Conservation (phyloP, 1,140 invertebrate genomes). For the Philotrypesis tridentata region DNA sequence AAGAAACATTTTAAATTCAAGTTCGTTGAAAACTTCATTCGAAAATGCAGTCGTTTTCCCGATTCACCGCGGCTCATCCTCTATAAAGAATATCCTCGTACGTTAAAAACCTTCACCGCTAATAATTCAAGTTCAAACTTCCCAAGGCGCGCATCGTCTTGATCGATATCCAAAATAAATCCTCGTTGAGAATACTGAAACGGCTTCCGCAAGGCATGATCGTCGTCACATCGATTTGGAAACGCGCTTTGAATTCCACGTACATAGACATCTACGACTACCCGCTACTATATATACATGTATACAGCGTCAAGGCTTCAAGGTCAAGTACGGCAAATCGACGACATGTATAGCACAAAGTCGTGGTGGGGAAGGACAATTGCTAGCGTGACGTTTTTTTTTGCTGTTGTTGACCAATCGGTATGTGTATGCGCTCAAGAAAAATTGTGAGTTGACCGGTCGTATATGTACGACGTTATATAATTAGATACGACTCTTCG, state of each 20-base stretch:
- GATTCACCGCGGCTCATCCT: too few relatives aligned
- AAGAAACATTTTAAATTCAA: too few relatives aligned
- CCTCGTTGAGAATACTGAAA: background rate
- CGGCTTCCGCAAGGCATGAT: background rate
- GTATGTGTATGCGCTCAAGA: too few relatives aligned
- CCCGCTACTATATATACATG: background rate
- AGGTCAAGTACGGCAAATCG: conserved; percentile 18
- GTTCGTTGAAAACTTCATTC: too few relatives aligned
- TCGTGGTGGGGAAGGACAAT: background rate
- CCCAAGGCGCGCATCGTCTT: background rate
- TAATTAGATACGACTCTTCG: too few relatives aligned
- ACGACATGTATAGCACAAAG: background rate
- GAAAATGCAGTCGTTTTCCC: too few relatives aligned
- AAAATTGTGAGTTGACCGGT: background rate
- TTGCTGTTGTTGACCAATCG: too few relatives aligned
- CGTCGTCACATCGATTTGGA: background rate
- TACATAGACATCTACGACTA: background rate
- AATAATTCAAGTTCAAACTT: background rate
- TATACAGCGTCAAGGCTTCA: background rate
- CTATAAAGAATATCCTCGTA: too few relatives aligned
- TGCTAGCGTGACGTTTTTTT: background rate
- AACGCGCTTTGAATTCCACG: conserved; percentile 18
- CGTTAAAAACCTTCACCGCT: background rate
- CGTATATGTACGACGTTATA: too few relatives aligned
- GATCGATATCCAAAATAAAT: conserved; percentile 7